Conservation (phyloP, 2,888 invertebrate species). For the Acleris cristana region DNA sequence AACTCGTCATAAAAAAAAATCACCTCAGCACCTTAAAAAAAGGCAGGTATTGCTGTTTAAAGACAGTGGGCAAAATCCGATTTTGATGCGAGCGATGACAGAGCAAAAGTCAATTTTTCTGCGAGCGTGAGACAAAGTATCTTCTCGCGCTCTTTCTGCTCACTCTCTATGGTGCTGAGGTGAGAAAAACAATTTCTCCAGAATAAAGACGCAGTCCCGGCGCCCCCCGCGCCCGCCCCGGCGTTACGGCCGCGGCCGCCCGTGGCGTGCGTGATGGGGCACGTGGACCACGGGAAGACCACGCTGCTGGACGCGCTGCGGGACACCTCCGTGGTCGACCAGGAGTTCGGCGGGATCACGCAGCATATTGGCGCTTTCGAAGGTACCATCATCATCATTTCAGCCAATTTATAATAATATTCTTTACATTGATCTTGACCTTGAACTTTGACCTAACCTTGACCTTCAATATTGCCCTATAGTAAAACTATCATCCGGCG, state of each 20-base stretch:
- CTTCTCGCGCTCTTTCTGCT: too few species aligned
- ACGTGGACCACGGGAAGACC: constrained; percentile 99
- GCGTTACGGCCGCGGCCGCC: constrained; percentile 91
- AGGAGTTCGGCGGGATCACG: constrained; percentile 99
- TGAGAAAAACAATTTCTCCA: constrained; percentile 36
- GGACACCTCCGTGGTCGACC: constrained; percentile 92
- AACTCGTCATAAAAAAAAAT: too few species aligned
- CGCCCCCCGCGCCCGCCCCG: constrained; percentile 86
- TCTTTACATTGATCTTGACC: too few species aligned
- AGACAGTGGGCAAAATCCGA: too few species aligned
- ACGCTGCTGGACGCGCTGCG: constrained; percentile 95
- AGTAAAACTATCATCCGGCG: constrained; percentile 88
- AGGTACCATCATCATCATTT: constrained; percentile 68
- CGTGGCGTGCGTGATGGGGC: constrained; percentile 99
- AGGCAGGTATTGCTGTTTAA: too few species aligned
- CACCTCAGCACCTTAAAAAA: too few species aligned
- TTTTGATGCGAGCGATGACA: too few species aligned
- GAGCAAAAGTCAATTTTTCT: too few species aligned
- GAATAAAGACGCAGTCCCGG: constrained; percentile 82
- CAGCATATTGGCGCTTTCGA: constrained; percentile 99
- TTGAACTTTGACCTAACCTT: too few species aligned
- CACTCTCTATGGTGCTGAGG: too few species aligned
- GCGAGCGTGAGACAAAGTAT: too few species aligned
- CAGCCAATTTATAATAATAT: too few species aligned
- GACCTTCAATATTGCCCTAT: constrained; percentile 24